Base-by-base conservation (phyloP, 2,888 invertebrate species). In the Cotesia congregata region DNA sequence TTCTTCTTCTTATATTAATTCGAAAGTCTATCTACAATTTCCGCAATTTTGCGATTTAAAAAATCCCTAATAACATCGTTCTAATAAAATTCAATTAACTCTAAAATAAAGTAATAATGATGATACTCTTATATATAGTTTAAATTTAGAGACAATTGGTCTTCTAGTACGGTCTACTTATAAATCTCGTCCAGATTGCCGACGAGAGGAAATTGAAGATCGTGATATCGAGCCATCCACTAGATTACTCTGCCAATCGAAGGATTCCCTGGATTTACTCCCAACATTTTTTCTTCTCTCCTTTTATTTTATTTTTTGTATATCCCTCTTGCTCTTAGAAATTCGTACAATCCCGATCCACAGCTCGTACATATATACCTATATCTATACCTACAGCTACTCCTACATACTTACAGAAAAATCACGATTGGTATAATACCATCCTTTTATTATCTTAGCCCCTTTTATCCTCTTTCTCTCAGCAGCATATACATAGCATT, bases 191-290 rank as follows among this genome's bases (percentile, higher is more conserved):
- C 79, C 73, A 79, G 78, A 80, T 80, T 79, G 80, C 78, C 78
- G 77, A 80, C 74, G 74, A 80, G 79, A 79, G 79, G 80, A 80
- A 81, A 81, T 80, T 81, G 81, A 78, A 80, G 77, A 79, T 79
- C 79, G 78, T 79, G 81, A 81, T 80, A 80, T 77, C 76, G 75
- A 75, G 74, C 73, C 74, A 80, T 80, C 75, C 67, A 78, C 79
- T 75, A 67, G 41, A 12, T 77, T 17, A 70, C 65, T 74, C 38
- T 38, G 60, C 74, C 17, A 72, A 9, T 65, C n/a, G 70, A 60
- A 74, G 70, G 67, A 74, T 65, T 77, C 71, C 67, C 41, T 17
- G 61, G 69, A 70, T 74, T 71, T 77, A 67, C 60, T 67, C 17
- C 60, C 17, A 50, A 50, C 50, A 20, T 67, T 15, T 60, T 12